Conservation (phyloP, 2,888 invertebrate species). For the Caenorhabditis doughertyi region DNA sequence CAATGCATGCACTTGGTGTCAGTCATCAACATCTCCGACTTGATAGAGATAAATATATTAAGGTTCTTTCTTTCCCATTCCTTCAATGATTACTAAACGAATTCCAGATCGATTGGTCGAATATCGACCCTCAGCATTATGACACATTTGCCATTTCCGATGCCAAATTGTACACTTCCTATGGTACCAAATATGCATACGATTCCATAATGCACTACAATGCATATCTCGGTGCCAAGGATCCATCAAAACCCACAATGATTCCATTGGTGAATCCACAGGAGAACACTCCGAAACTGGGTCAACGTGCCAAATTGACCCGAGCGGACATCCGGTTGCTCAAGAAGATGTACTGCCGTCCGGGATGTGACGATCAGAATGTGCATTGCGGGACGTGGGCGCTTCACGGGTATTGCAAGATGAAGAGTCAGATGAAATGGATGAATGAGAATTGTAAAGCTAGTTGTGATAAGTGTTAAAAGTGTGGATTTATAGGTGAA, state of each 20-base stretch:
- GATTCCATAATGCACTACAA: conserved; percentile 81
- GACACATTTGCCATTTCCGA: conserved; percentile 79
- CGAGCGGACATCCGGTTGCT: conserved; percentile 75
- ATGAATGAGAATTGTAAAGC: conserved; percentile 78
- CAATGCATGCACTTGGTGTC: conserved; percentile 77
- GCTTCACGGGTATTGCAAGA: conserved; percentile 72
- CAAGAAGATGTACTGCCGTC: conserved; percentile 79
- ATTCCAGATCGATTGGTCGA: conserved; percentile 75
- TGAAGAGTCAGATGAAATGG: conserved; percentile 71
- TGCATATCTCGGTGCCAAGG: conserved; percentile 72
- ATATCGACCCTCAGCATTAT: conserved; percentile 79
- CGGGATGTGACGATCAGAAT: conserved; percentile 77
- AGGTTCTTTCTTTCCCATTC: too few relatives aligned
- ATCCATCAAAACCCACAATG: conserved; percentile 77
- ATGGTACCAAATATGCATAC: conserved; percentile 76
- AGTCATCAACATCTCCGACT: conserved; percentile 77
- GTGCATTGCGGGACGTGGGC: conserved; percentile 82
- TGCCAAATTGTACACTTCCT: conserved; percentile 75
- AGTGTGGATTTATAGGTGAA: not conserved
- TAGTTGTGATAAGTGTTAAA: conserved; percentile 73
- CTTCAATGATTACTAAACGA: not conserved
- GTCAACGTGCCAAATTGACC: conserved; percentile 77
- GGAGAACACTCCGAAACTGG: conserved; percentile 72
- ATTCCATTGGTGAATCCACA: conserved; percentile 72
- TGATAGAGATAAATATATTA: conserved; percentile 75